These are phyloP conservation scores for Hydrozoanthus gracilis DNA, from an alignment of 92 coral and sea anemone species.

Conservation along the genomic window DNA sequence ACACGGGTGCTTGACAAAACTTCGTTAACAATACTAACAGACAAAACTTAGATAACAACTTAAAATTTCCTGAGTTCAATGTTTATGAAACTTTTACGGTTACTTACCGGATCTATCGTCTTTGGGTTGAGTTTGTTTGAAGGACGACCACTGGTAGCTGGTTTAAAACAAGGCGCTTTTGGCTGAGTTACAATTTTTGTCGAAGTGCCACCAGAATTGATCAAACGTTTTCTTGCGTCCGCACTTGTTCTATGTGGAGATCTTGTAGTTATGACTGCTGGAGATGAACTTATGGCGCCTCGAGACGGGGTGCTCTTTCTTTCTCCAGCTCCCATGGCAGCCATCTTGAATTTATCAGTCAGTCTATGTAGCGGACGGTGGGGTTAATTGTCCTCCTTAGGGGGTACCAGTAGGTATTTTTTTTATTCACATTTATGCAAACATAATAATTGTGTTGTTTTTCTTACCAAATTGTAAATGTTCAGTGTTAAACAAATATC, in stretches of 20 bases:
- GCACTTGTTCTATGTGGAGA: conserved; percentile 52
- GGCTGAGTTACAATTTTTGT: conserved; percentile 62
- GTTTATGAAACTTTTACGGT: not conserved
- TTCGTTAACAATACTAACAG: too few species aligned
- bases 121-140: conserved; percentile 94
- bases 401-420: not conserved
- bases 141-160: conserved; percentile 72
- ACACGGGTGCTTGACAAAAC: too few species aligned
- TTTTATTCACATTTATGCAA: too few species aligned
- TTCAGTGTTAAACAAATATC: too few species aligned
- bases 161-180: conserved; percentile 58
- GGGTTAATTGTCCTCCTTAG: not conserved
- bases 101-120: conserved; percentile 91
- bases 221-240: conserved; percentile 76
- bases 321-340: conserved; percentile 74
- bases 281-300: conserved; percentile 74
- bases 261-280: conserved; percentile 55
- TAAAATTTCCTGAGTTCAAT: too few species aligned
- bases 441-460: too few species aligned
- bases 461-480: too few species aligned
- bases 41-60: too few species aligned
- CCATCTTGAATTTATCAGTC: conserved; percentile 59
- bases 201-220: conserved; percentile 69
- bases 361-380: conserved; percentile 38
- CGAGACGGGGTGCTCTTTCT: conserved; percentile 74